A percentile compares a stretch with the other conserved stretches of the same genome.
These are phyloP conservation scores for Metalampra italica DNA, from an alignment of 2,888 invertebrate species.

Conservation along the genomic window DNA sequence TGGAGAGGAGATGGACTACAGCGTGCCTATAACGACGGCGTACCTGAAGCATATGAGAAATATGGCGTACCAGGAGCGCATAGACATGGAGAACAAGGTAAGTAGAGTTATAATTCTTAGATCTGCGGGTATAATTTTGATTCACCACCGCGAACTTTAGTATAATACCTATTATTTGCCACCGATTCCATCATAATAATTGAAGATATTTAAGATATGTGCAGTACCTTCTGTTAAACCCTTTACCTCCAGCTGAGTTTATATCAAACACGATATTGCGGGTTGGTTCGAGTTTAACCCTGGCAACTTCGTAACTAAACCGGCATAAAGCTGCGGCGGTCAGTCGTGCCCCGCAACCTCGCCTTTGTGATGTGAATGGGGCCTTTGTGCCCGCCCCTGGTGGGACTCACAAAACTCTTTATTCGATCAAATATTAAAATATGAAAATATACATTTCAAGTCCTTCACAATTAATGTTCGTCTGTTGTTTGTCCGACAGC, in stretches of 20 bases:
- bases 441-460: neutral
- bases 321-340: slow-evolving; percentile 42
- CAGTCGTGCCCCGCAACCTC: slow-evolving; percentile 40
- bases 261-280: neutral
- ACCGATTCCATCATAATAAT: too few relatives aligned
- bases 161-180: too few relatives aligned
- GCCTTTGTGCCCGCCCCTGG: slow-evolving; percentile 38
- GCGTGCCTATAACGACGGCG: slow-evolving; percentile 93
- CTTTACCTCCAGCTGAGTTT: neutral
- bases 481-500: neutral
- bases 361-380: slow-evolving; percentile 45
- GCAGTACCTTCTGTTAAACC: too few relatives aligned
- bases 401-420: slow-evolving; percentile 36
- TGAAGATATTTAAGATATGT: neutral
- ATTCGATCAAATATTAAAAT: slow-evolving; percentile 18
- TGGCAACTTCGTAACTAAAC: slow-evolving; percentile 48
- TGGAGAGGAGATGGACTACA: slow-evolving; percentile 84
- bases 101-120: slow-evolving; percentile 20
- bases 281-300: slow-evolving; percentile 33
- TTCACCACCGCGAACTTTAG: too few relatives aligned
- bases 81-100: slow-evolving; percentile 62
- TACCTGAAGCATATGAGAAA: slow-evolving; percentile 91
- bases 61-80: slow-evolving; percentile 72
- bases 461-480: neutral
- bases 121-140: too few relatives aligned